Conservation (phyloP, 2,113 vertebrate species). For the Isurus oxyrinchus region DNA sequence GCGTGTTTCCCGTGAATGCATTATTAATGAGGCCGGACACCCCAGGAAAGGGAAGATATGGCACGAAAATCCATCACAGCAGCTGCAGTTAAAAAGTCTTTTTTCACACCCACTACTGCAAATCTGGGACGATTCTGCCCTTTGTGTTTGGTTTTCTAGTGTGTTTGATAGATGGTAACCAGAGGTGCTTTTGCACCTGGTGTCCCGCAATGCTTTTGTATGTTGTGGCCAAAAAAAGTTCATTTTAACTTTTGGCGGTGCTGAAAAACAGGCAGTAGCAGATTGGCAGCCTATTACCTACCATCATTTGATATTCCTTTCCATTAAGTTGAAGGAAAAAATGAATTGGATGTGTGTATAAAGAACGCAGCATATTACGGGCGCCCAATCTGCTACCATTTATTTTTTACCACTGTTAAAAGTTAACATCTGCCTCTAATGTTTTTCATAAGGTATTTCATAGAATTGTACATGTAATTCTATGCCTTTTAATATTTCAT, state of each 20-base stretch:
- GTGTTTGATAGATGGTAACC: not conserved
- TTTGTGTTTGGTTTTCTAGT: not conserved
- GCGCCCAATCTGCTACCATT: not conserved
- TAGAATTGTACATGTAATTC: not conserved
- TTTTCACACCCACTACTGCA: too few species aligned
- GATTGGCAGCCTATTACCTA: not conserved
- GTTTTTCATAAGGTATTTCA: not conserved
- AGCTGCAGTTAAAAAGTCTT: too few species aligned
- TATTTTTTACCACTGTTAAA: not conserved
- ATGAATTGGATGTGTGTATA: not conserved
- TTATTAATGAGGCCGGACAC: too few species aligned
- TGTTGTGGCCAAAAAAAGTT: not conserved
- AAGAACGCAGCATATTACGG: not conserved
- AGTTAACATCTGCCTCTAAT: not conserved
- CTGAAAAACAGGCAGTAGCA: not conserved
- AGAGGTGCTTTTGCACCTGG: not conserved
- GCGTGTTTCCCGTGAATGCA: too few species aligned
- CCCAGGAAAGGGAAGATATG: too few species aligned
- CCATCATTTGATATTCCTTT: not conserved
- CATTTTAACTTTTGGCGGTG: not conserved
- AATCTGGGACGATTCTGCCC: too few species aligned
- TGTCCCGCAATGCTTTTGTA: not conserved
- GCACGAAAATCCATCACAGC: too few species aligned
- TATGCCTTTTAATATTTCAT: not conserved
- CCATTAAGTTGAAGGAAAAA: not conserved